phyloP scores from a whole-genome alignment of 2,113 vertebrate genomes.

The Leuciscus idus region DNA sequence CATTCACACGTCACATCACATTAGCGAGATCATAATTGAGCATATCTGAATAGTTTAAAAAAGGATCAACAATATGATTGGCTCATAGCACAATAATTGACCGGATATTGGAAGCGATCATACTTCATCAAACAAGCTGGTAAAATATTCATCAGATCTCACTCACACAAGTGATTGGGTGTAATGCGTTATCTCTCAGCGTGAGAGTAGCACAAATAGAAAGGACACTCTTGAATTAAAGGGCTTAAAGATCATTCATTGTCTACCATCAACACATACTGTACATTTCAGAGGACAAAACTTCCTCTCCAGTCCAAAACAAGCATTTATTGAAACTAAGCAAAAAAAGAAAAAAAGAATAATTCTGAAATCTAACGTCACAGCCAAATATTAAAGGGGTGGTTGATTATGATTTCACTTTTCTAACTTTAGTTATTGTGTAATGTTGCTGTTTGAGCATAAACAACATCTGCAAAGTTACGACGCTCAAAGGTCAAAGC shows the following conservation, averaged over 20 bases:
- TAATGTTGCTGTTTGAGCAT: no score
- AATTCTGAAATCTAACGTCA: neutral
- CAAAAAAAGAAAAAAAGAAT: neutral
- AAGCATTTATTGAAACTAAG: neutral
- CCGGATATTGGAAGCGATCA: neutral
- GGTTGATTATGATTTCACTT: no score
- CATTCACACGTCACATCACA: slow-evolving; percentile 44
- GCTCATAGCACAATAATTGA: neutral
- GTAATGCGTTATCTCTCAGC: neutral
- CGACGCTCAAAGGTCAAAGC: no score
- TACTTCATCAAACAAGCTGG: neutral
- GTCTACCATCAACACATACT: neutral
- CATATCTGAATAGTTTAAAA: slow-evolving; percentile 26
- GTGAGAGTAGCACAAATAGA: neutral
- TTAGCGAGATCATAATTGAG: slow-evolving; percentile 11
- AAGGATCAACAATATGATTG: slow-evolving; percentile 26
- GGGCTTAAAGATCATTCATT: neutral
- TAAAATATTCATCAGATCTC: neutral
- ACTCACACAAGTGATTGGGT: neutral
- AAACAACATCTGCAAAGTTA: no score
- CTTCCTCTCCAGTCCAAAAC: neutral
- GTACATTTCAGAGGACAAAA: neutral
- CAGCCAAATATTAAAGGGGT: neutral
- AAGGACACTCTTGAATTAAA: slow-evolving; percentile 10
- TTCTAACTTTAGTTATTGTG: no score